Conservation (phyloP, 2,888 invertebrate genomes). For the Phytoseiulus persimilis region DNA sequence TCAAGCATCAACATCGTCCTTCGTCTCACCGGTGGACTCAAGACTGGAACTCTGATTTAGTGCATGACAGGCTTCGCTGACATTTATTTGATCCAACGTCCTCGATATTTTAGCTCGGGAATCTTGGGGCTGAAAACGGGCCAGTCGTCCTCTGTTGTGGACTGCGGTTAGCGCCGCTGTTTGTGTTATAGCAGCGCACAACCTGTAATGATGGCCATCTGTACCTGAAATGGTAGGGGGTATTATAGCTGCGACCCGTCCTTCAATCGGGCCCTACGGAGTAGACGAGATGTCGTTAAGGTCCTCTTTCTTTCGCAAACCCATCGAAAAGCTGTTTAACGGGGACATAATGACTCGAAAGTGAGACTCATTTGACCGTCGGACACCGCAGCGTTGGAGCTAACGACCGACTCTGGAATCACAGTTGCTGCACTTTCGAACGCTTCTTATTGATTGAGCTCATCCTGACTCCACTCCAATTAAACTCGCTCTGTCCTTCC, state of each 20-base stretch:
- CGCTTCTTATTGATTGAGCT: background rate
- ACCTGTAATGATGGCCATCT: background rate
- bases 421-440: background rate
- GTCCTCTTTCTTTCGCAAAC: background rate
- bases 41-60: no score
- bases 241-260: background rate
- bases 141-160: background rate
- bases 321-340: background rate
- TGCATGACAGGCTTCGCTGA: no score
- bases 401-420: background rate
- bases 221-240: background rate
- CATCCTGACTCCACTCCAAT: background rate
- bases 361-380: background rate
- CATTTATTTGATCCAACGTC: no score
- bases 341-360: background rate
- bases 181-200: background rate
- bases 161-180: background rate
- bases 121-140: no score
- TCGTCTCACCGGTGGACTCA: no score
- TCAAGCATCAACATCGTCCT: no score
- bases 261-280: background rate
- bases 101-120: no score
- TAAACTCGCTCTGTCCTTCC: background rate
- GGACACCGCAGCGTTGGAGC: background rate
- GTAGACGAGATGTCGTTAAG: background rate